Conservation (phyloP, 2,797 vertebrate species). For the Mormyrops attenuatus region DNA sequence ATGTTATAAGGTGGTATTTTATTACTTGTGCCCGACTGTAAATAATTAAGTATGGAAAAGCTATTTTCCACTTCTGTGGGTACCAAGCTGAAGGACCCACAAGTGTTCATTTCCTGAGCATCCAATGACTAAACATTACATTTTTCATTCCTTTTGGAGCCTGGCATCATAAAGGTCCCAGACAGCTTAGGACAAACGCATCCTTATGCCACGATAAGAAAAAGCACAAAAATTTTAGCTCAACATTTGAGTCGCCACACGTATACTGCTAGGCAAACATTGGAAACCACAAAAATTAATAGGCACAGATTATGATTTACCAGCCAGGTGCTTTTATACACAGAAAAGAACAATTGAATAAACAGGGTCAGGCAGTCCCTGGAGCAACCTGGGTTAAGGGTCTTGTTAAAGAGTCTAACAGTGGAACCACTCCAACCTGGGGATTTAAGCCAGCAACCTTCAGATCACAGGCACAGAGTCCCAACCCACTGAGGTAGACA, state of each 20-base stretch:
- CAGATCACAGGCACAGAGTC: not conserved
- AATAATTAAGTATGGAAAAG: not conserved
- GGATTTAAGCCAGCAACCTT: not conserved
- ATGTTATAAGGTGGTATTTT: not conserved
- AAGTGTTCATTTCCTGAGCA: not conserved
- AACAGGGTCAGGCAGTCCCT: not conserved
- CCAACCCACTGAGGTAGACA: not conserved
- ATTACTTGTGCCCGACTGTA: not conserved
- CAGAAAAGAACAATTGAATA: not conserved
- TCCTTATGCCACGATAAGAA: conserved; percentile 29
- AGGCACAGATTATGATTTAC: not conserved
- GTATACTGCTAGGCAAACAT: not conserved
- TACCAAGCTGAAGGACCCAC: not conserved
- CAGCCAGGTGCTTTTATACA: not conserved
- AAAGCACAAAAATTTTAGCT: not conserved
- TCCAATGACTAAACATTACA: not conserved
- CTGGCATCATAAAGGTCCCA: conserved; percentile 27
- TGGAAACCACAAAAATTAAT: not conserved
- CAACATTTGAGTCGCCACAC: not conserved
- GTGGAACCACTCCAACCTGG: not conserved
- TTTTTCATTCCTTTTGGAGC: conserved; percentile 16
- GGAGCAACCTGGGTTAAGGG: not conserved
- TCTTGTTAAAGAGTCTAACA: not conserved
- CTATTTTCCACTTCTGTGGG: not conserved
- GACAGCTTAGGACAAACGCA: conserved; percentile 23